Base-by-base conservation (phyloP, 1,140 invertebrate genomes). In the Diploscapter pachys region DNA sequence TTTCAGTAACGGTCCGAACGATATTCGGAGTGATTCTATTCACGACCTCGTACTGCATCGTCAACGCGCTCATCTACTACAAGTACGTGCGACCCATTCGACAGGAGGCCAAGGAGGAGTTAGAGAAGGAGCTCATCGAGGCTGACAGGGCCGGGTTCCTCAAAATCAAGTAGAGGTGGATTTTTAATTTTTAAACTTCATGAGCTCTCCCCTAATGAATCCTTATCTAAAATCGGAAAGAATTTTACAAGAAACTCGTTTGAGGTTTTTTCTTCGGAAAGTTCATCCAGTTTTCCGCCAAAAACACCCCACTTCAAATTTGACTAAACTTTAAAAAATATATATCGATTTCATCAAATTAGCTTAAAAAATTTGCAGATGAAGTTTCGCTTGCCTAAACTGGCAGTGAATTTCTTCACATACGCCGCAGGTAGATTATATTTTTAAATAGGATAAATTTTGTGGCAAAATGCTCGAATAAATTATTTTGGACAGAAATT, bases 111-210 rank as follows among this genome's bases (percentile, higher is more conserved):
- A 52, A 76, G 6, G 79, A 83, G 75, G 31, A 66, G 50, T 66
- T 83, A 3, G 82, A 83, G 63, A 31, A 77, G 52, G 82, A 83
- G 65, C 78, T 83, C n/a, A 83, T 83, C 72, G 82, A 83, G 66
- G 82, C 82, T n/a, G 82, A 83, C 68, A 68, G 70, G 51, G 82
- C 82, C 11, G 82, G 82, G 53, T 83, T 82, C 61, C 63, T 63
- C 61, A 75, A 76, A 56, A 61, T 78, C 56, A 55, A 51, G 56
- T 50, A 55, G 13, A 75, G 50, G 53, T 63, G 48, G 31, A 31
- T 31, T 31, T 31, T 31, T 31, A 73, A 73, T 48, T 73, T 6
- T 48, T 74, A 48, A n/a, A 13, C 6, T 48, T 63, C 70, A 50
- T 72, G 1, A 31, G 31, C 31, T 31, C 31, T 31, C 31, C 31